phyloP scores from a whole-genome alignment of 2,888 invertebrate genomes.

The Deilephila elpenor region DNA sequence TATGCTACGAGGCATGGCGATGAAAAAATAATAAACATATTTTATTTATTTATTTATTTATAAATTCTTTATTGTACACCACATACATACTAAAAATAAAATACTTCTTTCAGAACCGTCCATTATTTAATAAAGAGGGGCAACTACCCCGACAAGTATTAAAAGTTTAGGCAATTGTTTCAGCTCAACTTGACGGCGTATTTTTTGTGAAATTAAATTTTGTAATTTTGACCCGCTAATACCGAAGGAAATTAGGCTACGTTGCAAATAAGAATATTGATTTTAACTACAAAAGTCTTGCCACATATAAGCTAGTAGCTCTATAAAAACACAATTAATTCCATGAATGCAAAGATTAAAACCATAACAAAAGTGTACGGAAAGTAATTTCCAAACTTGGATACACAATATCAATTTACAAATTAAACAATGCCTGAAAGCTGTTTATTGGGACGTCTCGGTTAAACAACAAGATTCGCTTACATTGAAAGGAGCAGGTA shows the following conservation, averaged over 20 bases:
- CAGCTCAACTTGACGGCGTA: too few species aligned
- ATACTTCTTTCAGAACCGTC: too few species aligned
- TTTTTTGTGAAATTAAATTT: not conserved
- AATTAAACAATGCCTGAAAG: conserved; percentile 43
- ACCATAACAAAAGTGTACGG: not conserved
- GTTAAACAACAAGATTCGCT: conserved; percentile 58
- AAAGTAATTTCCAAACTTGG: conserved; percentile 12
- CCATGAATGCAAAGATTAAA: not conserved
- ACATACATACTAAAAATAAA: too few species aligned
- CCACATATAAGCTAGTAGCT: not conserved
- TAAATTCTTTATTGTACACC: too few species aligned
- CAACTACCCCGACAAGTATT: too few species aligned
- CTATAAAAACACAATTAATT: not conserved
- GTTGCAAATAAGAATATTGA: not conserved
- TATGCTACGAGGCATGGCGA: too few species aligned
- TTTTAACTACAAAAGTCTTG: not conserved
- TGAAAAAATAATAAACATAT: too few species aligned
- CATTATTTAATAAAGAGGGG: too few species aligned
- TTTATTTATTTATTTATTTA: too few species aligned
- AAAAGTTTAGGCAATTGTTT: too few species aligned
- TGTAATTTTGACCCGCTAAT: not conserved
- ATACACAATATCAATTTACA: conserved; percentile 44
- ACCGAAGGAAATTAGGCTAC: not conserved
- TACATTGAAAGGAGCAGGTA: conserved; percentile 51
- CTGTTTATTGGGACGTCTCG: conserved; percentile 55